phyloP scores from a whole-genome alignment of 2,113 vertebrate species.

The Cynopterus brachyotis region DNA sequence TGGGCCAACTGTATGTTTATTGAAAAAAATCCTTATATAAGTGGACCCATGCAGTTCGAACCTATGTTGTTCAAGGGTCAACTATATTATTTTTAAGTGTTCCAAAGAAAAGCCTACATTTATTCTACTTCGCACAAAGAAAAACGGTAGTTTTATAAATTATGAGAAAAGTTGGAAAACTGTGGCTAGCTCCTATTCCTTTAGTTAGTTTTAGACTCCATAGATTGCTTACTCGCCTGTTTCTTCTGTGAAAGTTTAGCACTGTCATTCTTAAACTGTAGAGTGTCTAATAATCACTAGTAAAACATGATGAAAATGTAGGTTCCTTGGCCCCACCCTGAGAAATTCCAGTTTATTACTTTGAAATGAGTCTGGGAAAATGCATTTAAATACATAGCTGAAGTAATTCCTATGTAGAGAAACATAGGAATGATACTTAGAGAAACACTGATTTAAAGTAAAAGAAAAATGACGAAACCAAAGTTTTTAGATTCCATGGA shows the following conservation, averaged over 20 bases:
- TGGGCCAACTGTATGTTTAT: no score
- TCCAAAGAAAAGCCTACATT: background rate
- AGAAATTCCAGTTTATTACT: slow-evolving; percentile 24
- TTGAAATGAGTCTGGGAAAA: background rate
- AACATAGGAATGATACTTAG: slow-evolving; percentile 23
- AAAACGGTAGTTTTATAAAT: background rate
- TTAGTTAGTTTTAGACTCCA: background rate
- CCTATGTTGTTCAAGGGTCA: no score
- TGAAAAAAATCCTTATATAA: no score
- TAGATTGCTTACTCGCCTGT: background rate
- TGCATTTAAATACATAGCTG: background rate
- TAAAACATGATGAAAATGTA: background rate
- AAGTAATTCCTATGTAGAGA: background rate
- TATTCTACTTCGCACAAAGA: background rate
- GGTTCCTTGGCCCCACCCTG: background rate
- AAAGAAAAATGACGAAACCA: background rate
- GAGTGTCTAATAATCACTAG: background rate
- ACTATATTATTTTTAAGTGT: background rate
- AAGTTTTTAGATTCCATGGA: background rate
- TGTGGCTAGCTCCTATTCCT: background rate
- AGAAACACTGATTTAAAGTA: background rate
- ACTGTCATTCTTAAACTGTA: slow-evolving; percentile 3
- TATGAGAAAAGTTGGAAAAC: background rate
- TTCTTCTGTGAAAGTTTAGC: background rate
- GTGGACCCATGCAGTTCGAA: no score